These are phyloP conservation scores for Tortrix viridana DNA, from an alignment of 2,888 invertebrate genomes.

Conservation along the genomic window DNA sequence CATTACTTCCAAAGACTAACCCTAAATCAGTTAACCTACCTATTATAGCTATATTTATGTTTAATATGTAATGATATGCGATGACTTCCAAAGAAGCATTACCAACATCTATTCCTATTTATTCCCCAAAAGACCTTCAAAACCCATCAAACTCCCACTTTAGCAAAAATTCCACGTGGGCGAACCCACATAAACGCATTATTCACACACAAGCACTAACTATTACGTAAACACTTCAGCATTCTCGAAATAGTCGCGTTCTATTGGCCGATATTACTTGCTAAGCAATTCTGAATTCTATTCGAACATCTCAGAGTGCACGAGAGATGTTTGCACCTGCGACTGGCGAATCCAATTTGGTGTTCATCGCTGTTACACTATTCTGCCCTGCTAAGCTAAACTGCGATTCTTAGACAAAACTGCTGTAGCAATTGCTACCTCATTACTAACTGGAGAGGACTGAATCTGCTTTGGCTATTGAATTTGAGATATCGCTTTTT, in stretches of 20 bases:
- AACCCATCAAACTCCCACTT: background rate
- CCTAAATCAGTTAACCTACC: too few species aligned
- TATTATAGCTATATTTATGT: too few species aligned
- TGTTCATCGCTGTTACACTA: slow-evolving; percentile 23
- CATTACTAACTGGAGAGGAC: too few species aligned
- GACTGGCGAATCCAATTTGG: slow-evolving; percentile 31
- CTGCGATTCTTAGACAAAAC: too few species aligned
- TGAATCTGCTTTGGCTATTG: too few species aligned
- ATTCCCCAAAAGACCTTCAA: slow-evolving; percentile 3
- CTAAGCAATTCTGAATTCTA: slow-evolving; percentile 11
- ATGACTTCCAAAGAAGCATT: background rate
- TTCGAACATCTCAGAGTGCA: slow-evolving; percentile 6
- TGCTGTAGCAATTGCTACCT: too few species aligned
- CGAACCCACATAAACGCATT: slow-evolving; percentile 17
- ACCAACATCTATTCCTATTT: background rate
- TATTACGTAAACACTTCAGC: slow-evolving; percentile 25
- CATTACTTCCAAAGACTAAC: too few species aligned
- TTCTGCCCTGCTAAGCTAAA: too few species aligned
- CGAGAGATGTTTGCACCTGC: slow-evolving; percentile 24
- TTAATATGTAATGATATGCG: too few species aligned
- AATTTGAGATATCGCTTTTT: too few species aligned
- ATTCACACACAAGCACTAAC: background rate
- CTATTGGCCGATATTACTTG: slow-evolving; percentile 24
- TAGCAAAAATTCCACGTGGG: slow-evolving; percentile 9
- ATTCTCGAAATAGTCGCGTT: slow-evolving; percentile 27